Conservation (phyloP, 2,113 vertebrate species). For the Gymnogyps californianus region DNA sequence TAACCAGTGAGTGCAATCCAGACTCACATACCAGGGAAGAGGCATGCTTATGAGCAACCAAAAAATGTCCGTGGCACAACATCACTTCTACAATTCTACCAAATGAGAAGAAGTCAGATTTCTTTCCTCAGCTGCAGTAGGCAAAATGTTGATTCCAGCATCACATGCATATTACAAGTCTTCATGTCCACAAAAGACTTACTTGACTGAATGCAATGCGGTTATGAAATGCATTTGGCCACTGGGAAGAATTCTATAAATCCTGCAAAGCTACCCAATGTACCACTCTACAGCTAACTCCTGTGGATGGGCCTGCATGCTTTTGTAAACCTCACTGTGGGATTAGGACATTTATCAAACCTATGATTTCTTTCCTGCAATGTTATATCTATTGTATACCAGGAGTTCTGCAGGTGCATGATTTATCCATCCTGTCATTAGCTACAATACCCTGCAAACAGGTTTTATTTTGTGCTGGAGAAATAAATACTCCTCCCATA, state of each 20-base stretch:
- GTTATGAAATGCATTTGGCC: neutral
- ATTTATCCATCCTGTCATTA: constrained; percentile 54
- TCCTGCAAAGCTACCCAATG: neutral
- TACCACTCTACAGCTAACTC: neutral
- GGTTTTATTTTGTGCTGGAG: constrained; percentile 34
- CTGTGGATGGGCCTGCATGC: neutral
- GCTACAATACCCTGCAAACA: constrained; percentile 40
- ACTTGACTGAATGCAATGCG: neutral
- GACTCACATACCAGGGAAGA: neutral
- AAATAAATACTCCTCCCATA: constrained; percentile 52
- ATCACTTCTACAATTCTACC: neutral
- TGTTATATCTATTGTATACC: constrained; percentile 11
- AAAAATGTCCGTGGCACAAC: neutral
- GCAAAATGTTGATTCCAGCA: neutral
- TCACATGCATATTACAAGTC: neutral
- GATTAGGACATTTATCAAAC: constrained; percentile 47
- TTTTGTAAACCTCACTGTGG: neutral
- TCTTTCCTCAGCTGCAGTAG: neutral
- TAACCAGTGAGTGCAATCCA: neutral
- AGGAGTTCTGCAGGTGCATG: constrained; percentile 34
- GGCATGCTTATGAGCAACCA: neutral
- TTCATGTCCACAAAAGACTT: neutral
- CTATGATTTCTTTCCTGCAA: constrained; percentile 19
- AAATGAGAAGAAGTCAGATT: neutral
- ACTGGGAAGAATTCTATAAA: constrained; percentile 19